A percentile compares a stretch with the other conserved stretches of the same genome.
These are phyloP conservation scores for Coelinius sp. DNA, from an alignment of 2,888 invertebrate species.

Conservation along the genomic window DNA sequence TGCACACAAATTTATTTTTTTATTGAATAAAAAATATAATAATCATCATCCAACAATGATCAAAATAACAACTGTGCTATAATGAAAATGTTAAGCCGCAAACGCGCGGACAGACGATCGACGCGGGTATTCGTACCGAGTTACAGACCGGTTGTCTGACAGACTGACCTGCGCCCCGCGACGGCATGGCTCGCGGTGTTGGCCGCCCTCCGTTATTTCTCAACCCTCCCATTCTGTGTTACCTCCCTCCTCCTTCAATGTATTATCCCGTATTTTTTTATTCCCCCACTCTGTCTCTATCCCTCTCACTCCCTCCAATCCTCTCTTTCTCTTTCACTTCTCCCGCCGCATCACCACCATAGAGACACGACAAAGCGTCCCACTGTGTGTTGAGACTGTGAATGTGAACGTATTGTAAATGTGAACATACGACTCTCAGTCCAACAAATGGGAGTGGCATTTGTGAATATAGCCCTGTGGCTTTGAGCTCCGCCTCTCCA, in stretches of 20 bases:
- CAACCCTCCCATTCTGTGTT: conserved; percentile 18
- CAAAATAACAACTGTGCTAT: background rate
- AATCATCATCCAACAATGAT: background rate
- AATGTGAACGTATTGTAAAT: conserved; percentile 9
- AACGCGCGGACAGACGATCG: conserved; percentile 65
- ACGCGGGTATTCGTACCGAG: conserved; percentile 56
- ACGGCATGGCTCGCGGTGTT: conserved; percentile 66
- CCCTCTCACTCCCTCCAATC: background rate
- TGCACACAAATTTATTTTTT: no score
- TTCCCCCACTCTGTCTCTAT: conserved; percentile 3
- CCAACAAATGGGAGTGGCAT: conserved; percentile 30
- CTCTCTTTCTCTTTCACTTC: background rate
- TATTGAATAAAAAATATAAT: no score
- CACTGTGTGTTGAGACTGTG: background rate
- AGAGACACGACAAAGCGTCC: background rate
- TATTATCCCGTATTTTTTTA: conserved; percentile 1
- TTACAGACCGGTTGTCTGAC: conserved; percentile 69
- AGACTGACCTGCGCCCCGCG: conserved; percentile 68
- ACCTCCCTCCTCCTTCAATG: background rate
- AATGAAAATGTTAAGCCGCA: conserved; percentile 42
- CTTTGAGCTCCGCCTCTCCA: conserved; percentile 48
- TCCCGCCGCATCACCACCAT: conserved; percentile 6
- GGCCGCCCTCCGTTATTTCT: conserved; percentile 57
- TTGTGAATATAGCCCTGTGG: background rate
- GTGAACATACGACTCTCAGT: conserved; percentile 1